phyloP scores from a whole-genome alignment of 2,113 vertebrate genomes.

The Pelecanoides urinatrix region DNA sequence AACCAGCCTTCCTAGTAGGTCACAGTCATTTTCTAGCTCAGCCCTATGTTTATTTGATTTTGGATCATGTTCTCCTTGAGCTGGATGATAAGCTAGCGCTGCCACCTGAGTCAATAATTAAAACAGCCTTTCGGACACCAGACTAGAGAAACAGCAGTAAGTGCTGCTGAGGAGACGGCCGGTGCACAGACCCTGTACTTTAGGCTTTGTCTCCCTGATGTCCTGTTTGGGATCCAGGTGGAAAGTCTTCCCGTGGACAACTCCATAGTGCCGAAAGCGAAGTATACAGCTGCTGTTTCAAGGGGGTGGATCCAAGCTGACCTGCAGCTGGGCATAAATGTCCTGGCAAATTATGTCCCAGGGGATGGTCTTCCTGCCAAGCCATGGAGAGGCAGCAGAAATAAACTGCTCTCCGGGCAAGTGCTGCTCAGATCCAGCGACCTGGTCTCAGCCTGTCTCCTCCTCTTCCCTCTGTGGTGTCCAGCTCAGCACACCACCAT shows the following conservation, averaged over 20 bases:
- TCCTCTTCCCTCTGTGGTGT: not conserved
- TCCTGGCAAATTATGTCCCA: not conserved
- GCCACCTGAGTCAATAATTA: not conserved
- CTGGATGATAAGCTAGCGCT: not conserved
- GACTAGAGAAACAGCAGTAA: not conserved
- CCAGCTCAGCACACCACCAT: not conserved
- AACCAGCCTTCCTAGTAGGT: not conserved
- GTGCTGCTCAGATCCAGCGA: not conserved
- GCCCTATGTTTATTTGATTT: not conserved
- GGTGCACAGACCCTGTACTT: rapidly evolving
- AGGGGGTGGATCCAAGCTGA: not conserved
- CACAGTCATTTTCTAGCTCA: not conserved
- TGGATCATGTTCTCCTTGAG: not conserved
- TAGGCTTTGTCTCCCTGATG: not conserved
- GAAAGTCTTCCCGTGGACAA: not conserved
- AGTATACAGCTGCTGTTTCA: not conserved
- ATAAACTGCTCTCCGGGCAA: not conserved
- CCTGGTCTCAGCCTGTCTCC: not conserved
- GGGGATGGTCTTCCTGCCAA: not conserved
- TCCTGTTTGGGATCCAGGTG: not conserved
- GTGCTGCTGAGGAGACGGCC: not conserved
- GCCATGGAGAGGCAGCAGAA: not conserved
- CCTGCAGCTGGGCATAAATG: not conserved
- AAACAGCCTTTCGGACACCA: not conserved
- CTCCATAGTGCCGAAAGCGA: not conserved